A percentile compares a stretch with the other conserved stretches of the same genome.
Evolutionary conservation across 2,113 vertebrate species (phyloP).

Genomic region (Crotalus horridus): DNA sequence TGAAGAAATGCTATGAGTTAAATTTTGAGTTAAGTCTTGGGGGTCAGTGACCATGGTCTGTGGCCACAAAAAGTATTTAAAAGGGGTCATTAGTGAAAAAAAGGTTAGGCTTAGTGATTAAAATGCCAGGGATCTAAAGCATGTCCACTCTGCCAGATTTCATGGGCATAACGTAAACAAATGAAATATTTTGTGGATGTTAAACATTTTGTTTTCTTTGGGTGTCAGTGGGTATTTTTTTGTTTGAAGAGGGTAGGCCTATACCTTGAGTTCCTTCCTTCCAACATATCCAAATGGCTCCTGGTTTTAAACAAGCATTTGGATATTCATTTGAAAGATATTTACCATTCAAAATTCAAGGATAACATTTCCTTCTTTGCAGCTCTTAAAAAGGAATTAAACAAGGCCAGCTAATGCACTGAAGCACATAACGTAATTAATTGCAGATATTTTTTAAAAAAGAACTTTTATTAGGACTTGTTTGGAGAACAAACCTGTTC

Average conservation of each 20-base stretch:
- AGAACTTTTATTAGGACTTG: slow-evolving; percentile 30
- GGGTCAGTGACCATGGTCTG: not conserved
- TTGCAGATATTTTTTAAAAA: not conserved
- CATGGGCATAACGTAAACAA: not conserved
- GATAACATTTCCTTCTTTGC: not conserved
- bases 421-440: not conserved
- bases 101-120: not conserved
- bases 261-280: not conserved
- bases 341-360: not conserved
- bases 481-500: slow-evolving; percentile 59
- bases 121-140: not conserved
- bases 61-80: not conserved
- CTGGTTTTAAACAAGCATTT: not conserved
- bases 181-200: not conserved
- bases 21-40: not conserved
- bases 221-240: not conserved
- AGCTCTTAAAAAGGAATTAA: not conserved
- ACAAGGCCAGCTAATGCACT: not conserved
- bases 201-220: not conserved
- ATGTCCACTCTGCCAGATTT: not conserved
- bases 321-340: not conserved
- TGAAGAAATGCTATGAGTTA: not conserved
- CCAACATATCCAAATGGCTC: not conserved
- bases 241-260: not conserved
- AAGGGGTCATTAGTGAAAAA: not conserved